Evolutionary conservation across 2,888 invertebrate genomes (phyloP).

Genomic region (Drosophila neutralis): DNA sequence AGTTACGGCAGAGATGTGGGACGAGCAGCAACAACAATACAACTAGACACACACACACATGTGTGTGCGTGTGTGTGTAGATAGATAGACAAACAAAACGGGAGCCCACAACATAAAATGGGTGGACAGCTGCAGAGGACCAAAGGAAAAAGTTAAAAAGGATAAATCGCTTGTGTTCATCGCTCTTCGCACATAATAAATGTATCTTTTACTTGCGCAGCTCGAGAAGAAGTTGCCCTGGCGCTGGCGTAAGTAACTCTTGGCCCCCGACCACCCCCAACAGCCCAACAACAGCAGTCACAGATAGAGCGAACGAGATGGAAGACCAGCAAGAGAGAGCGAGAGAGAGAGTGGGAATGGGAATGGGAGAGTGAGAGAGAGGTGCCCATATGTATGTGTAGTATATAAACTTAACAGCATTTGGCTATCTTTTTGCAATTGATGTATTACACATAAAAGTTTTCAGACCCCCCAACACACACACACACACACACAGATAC

Average conservation of each 20-base stretch:
- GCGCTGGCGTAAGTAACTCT: constrained; percentile 70
- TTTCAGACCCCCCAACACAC: constrained; percentile 58
- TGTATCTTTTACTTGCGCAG: constrained; percentile 82
- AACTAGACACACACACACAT: constrained; percentile 8
- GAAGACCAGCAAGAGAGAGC: constrained; percentile 1
- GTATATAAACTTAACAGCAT: constrained; percentile 81
- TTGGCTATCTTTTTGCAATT: constrained; percentile 84
- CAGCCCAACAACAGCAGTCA: constrained; percentile 21
- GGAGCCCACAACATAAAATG: constrained; percentile 44
- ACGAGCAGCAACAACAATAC: constrained; percentile 35
- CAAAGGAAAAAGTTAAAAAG: constrained; percentile 80
- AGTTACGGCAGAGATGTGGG: constrained; percentile 72
- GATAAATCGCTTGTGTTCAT: constrained; percentile 83
- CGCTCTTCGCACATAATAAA: constrained; percentile 83
- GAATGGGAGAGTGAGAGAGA: constrained; percentile 3
- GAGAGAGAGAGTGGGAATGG: background rate
- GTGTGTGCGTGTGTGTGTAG: background rate
- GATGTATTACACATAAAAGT: constrained; percentile 83
- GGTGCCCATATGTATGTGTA: constrained; percentile 49
- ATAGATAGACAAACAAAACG: constrained; percentile 29
- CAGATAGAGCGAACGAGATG: constrained; percentile 15
- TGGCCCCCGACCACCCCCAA: constrained; percentile 48
- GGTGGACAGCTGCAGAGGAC: constrained; percentile 52
- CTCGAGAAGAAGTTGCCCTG: constrained; percentile 58
- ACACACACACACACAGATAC: constrained; percentile 7